Base-by-base conservation (phyloP, 2,888 invertebrate genomes). In the Troides aeacus region DNA sequence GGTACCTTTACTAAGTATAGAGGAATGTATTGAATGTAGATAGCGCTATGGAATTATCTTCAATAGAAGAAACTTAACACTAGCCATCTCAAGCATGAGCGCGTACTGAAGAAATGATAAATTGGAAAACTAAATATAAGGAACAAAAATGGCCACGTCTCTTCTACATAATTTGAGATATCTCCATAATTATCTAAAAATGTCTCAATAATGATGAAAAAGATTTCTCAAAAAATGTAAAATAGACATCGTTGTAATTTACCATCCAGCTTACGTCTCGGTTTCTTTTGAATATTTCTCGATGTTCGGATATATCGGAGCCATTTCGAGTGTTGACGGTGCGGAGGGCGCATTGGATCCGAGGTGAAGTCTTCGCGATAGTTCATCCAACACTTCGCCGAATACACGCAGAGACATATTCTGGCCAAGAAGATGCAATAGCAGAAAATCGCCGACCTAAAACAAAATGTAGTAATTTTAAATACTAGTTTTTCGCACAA, bases 241-340 rank as follows among this genome's bases (percentile, higher is more conserved):
- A 72, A 42, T 75, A 75, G 74, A 72, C 76, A 74, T 72, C 39
- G 64, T 63, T 46, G 53, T 62, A 39, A 36, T 64, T 63, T 24
- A 50, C 36, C 23, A 18, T 71, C 53, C 42, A 73, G 72, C 80
- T 94, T 96, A 97, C 90, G 97, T 96, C 89, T 97, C 97, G 70
- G 96, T 96, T 90, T 97, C 97, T 88, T 96, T 97, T 79, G 95
- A 94, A 86, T 94, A 96, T 83, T 95, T 96, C 76, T 96, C 95
- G 72, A 96, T 95, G 83, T 95, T 95, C 36, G 97, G 96, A 86
- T 97, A 97, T 72, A 97, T 96, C 7, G 96, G 96, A 69, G 96
- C 95, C 95, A 97, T 96, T 90, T 97, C 97, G 75, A 97, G 89
- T 23, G 97, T 97, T 67, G 97, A 97, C 0, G 97, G 97, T 3